Evolutionary conservation across 2,888 invertebrate genomes (phyloP), one percentile per base, ranked within the genome.

Genomic region (Agrotis exclamationis): DNA sequence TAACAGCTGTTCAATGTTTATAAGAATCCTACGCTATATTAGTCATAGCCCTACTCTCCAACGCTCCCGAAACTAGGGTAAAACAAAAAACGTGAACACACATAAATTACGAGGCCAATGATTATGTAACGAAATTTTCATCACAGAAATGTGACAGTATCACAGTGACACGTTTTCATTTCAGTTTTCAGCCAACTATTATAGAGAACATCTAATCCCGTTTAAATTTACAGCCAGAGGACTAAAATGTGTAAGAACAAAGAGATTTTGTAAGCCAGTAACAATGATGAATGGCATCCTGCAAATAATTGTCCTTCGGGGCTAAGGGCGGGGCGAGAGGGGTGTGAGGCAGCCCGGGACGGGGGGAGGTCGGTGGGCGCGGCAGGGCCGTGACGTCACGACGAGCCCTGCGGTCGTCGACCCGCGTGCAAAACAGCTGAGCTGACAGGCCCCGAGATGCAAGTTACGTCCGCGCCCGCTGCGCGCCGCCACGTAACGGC

Each of bases 251-350:
- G 53, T 84, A 82, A 86, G 86, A 86, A 89, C 88, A 89, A 89
- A 86, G 89, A 86, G 86, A 89, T 87, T 87, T 87, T 80, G 86
- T 87, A 84, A 85, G 82, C 83, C 83, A 79, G 86, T 85, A 85
- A 88, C 88, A 88, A 89, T 93, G 93, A 94, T 92, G 93, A 93
- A 93, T 93, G 91, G 91, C 87, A 90, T 91, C 90, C 93, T 94
- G 93, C 92, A 93, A 93, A 93, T 94, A 92, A 94, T 94, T 92
- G 93, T 92, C 90, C 91, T 92, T 89, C 82, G 80, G 72, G 74
- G 76, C 77, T 84, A 79, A 85, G 86, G 83, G 85, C 83, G 81
- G 82, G 83, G 82, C 79, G 80, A 79, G 79, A 80, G 67, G 86
- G 85, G 85, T 65, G 67, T 60, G 69, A 68, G 72, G 79, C 47